Evolutionary conservation across 2,113 vertebrate species (phyloP).

Genomic region (Ceratotherium simum): DNA sequence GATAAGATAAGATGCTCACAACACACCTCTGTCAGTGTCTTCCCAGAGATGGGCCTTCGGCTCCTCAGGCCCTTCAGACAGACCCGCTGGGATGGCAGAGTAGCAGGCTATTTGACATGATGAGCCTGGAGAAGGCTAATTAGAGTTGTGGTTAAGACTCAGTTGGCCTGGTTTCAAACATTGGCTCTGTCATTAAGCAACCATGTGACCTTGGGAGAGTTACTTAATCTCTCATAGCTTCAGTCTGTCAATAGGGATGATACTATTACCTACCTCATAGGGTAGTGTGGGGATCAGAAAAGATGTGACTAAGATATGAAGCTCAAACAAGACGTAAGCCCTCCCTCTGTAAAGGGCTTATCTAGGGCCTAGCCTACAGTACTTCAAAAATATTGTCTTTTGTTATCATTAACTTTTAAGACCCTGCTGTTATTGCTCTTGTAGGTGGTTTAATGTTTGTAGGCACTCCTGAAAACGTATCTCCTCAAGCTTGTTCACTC

Average conservation of each 20-base stretch:
- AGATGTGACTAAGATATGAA: conserved; percentile 40
- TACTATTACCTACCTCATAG: not conserved
- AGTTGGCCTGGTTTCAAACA: not conserved
- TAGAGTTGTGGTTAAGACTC: not conserved
- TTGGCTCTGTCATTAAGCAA: not conserved
- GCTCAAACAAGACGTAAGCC: conserved; percentile 37
- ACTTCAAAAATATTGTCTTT: conserved; percentile 29
- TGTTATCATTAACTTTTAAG: conserved; percentile 34
- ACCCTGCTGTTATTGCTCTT: not conserved
- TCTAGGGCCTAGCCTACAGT: not conserved
- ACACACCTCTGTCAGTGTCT: not conserved
- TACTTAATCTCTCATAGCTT: not conserved
- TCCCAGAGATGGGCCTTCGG: not conserved
- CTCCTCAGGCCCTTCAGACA: not conserved
- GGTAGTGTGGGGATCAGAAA: conserved; percentile 7
- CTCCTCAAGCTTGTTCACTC: not conserved
- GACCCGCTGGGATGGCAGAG: not conserved
- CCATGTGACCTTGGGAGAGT: not conserved
- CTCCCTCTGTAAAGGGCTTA: not conserved
- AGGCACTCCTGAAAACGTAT: not conserved
- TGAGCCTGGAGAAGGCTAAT: not conserved
- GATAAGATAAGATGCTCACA: conserved; percentile 57
- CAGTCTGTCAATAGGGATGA: conserved; percentile 36
- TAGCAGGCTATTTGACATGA: not conserved
- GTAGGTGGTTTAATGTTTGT: not conserved